phyloP scores from a whole-genome alignment of 2,797 vertebrate genomes.

The Cossypha niveicapilla region DNA sequence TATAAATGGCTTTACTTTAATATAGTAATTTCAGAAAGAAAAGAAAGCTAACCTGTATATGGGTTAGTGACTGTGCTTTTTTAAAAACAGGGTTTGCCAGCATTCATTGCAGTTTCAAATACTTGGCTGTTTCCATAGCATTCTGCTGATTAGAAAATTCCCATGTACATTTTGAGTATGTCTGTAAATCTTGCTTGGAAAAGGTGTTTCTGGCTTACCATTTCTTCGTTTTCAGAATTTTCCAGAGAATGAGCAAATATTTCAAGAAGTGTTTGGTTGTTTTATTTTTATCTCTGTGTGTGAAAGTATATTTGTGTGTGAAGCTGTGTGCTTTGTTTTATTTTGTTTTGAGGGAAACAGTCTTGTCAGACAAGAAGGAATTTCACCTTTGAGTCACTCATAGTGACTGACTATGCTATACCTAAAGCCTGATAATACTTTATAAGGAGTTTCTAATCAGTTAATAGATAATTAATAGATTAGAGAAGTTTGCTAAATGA shows the following conservation, averaged over 20 bases:
- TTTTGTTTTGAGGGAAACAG: not conserved
- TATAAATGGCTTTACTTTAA: not conserved
- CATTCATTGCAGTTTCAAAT: not conserved
- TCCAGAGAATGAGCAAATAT: not conserved
- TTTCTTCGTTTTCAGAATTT: not conserved
- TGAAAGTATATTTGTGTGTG: not conserved
- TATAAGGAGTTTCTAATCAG: not conserved
- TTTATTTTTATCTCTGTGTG: accelerated
- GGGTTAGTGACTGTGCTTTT: not conserved
- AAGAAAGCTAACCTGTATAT: not conserved
- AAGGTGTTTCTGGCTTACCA: not conserved
- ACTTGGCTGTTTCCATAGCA: accelerated
- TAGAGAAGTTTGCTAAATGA: not conserved
- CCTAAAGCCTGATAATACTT: not conserved
- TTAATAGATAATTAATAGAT: not conserved
- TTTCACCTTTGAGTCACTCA: not conserved
- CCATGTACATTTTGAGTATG: not conserved
- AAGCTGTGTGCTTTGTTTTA: not conserved
- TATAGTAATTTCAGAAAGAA: not conserved
- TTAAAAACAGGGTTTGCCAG: not conserved
- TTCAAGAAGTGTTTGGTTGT: not conserved
- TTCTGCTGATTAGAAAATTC: not conserved
- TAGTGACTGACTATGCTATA: not conserved
- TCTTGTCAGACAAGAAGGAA: not conserved
- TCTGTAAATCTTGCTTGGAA: not conserved